phyloP scores from a whole-genome alignment of 2,888 invertebrate genomes.

The Erebia palarica region DNA sequence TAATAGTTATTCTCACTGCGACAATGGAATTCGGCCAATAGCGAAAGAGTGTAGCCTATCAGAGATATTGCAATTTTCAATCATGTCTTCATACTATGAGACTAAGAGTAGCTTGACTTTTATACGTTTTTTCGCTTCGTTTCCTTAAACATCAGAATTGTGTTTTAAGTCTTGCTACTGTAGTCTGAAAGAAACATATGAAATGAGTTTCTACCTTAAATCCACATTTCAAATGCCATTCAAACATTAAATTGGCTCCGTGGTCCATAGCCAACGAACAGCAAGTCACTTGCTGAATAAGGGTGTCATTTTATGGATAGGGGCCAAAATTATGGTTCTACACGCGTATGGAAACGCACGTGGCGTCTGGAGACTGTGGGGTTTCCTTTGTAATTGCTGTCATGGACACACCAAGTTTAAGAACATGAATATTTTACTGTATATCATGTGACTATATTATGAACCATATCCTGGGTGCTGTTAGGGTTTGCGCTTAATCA shows the following conservation, averaged over 20 bases:
- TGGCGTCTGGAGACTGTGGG: conserved; percentile 58
- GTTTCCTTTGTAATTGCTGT: conserved; percentile 46
- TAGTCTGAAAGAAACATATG: not conserved
- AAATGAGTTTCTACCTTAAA: not conserved
- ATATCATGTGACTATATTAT: not conserved
- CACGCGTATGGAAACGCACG: conserved; percentile 68
- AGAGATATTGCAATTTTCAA: too few relatives aligned
- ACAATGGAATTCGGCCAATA: too few relatives aligned
- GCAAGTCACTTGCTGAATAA: not conserved
- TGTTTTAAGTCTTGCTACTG: not conserved
- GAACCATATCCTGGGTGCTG: not conserved
- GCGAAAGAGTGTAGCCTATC: too few relatives aligned
- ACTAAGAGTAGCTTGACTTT: too few relatives aligned
- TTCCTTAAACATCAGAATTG: not conserved
- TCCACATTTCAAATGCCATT: too few relatives aligned
- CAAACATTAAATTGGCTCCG: not conserved
- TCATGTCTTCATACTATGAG: too few relatives aligned
- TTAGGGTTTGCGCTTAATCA: not conserved
- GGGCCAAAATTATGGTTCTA: conserved; percentile 73
- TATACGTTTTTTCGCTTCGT: not conserved
- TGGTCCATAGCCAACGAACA: not conserved
- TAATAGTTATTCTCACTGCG: too few relatives aligned
- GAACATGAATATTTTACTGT: not conserved
- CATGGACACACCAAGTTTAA: not conserved
- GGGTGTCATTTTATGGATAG: conserved; percentile 58